Base-by-base conservation (phyloP, 2,113 vertebrate species). In the Anhinga rufa region DNA sequence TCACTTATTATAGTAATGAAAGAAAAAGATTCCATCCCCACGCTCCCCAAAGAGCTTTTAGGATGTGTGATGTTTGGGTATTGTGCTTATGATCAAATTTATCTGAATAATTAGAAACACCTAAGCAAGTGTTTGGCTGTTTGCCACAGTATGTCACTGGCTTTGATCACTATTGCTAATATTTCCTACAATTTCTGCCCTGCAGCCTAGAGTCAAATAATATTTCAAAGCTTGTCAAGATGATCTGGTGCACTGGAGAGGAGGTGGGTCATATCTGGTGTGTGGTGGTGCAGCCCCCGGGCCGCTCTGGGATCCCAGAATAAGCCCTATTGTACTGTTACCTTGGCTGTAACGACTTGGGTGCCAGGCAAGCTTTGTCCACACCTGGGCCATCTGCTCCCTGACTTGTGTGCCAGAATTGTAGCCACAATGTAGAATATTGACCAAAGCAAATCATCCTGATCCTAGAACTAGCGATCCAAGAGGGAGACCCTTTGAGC, bases 241-340 rank as follows among this genome's bases (percentile, higher is more conserved):
- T 1, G 18, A 9, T 9, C 54, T 34, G 44, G 8, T 7, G 2
- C 7, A 2, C 62, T 12, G 51, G 49, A 22, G 68, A 31, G 17
- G 26, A 51, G 32, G 8, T 46, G 70, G 54, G 7, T 26, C 0
- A 0, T 16, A 2, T 3, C 0, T 1, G 24, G 38, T 40, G 38
- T 40, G 38, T 40, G 38, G 38, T 40, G 38, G 38, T 40, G 38
- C 38, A 40, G 10, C 38, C 10, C 10, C 38, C 10, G 38, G 38
- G 38, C 38, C 38, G 10, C 38, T 40, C 38, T 40, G 38, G 38
- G 38, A 40, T 40, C 38, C 38, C 38, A 40, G 38, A 40, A 40
- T 40, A 40, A 40, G 38, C 38, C 38, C 38, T 40, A 40, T 40
- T 40, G 38, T 40, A 40, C 38, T 40, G 38, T 10, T 40, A 40